These are phyloP conservation scores for Platyrinchus mystaceus DNA, from an alignment of 2,797 vertebrate genomes.

Conservation along the genomic window DNA sequence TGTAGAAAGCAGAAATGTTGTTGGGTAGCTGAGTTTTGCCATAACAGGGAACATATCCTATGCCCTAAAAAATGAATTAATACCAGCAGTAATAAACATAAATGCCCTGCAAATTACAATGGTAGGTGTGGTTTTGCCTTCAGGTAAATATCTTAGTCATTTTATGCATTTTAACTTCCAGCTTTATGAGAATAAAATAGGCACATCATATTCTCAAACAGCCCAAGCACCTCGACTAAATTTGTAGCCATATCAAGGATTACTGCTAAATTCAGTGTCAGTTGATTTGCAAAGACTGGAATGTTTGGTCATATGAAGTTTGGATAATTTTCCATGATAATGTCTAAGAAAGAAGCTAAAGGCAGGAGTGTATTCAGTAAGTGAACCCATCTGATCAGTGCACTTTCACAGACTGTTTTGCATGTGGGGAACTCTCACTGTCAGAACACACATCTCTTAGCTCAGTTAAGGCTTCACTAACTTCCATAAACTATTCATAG, in stretches of 20 bases:
- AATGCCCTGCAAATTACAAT: background rate
- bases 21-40: background rate
- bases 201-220: background rate
- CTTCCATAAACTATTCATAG: background rate
- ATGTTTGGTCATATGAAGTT: conserved; percentile 6
- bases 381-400: conserved; percentile 46
- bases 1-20: background rate
- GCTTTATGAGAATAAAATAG: background rate
- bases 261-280: conserved; percentile 15
- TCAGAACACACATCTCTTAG: conserved; percentile 15
- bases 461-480: conserved; percentile 2
- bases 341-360: conserved; percentile 19
- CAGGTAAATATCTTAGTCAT: background rate
- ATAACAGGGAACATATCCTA: background rate
- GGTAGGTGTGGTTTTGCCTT: background rate
- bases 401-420: conserved; percentile 3
- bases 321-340: conserved; percentile 22
- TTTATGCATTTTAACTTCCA: background rate
- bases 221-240: background rate
- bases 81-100: background rate
- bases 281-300: conserved; percentile 39
- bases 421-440: background rate
- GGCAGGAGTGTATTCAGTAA: background rate
- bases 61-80: background rate
- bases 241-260: conserved; percentile 8